Base-by-base conservation (phyloP, 2,797 vertebrate genomes). In the Parauchenoglanis punctatus region DNA sequence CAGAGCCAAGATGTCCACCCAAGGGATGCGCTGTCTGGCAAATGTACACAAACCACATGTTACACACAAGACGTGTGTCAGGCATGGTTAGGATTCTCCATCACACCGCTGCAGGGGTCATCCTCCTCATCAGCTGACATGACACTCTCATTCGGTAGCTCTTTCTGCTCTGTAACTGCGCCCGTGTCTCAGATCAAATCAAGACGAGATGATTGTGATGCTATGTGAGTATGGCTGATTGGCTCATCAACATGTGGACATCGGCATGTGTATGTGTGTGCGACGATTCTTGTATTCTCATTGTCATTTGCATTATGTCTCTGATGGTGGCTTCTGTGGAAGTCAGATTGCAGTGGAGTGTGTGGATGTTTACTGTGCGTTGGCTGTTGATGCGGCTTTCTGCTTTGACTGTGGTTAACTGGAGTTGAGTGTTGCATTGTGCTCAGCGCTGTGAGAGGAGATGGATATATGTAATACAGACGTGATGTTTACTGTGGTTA, bases 1-100 rank as follows among this genome's bases (percentile, higher is more conserved):
- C 75, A 84, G 84, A 90, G 85, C 83, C 87, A 90, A 91, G 85
- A 91, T 92, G 90, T 87, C 88, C 59, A 86, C 87, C 80, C 84
- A 61, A 46, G 81, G 88, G 84, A 88, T 84, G 81, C 56, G 70
- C 63, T 90, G 72, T 85, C 81, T 80, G 85, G 75, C 35, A 89
- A 75, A 87, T 84, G 63, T 85, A 84, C 58, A 88, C 84, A 87
- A 84, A 89, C 84, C n/a, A 77, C 76, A 58, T 80, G 31, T 78
- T 81, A 88, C 65, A 18, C 75, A 83, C 67, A 56, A 65, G 40
- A 80, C 49, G 46, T 72, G 83, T 76, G 83, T 88, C 76, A 85
- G 77, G 56, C 65, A 49, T 49, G 73, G 25, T 61, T 54, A 85
- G 40, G 77, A 77, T 83, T 83, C 86, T 85, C 85, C 56, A 83